Percentiles rank a stretch among this genome's conserved stretches.
These are phyloP conservation scores for Drosophila repleta DNA, from an alignment of 1,140 invertebrate genomes.

Conservation along the genomic window DNA sequence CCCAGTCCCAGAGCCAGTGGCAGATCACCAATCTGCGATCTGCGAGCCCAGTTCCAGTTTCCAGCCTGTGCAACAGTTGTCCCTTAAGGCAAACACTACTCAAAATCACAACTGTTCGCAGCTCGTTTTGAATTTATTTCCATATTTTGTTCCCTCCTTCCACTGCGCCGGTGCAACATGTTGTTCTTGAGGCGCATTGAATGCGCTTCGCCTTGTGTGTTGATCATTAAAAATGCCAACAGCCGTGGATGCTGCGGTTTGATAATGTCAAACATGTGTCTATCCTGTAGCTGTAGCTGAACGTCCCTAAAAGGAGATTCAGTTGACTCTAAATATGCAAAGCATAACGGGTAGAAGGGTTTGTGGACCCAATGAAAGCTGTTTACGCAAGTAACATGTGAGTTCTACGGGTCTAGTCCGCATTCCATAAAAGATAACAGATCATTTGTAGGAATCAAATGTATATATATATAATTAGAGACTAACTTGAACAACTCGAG, in stretches of 20 bases:
- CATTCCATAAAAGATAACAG: no score
- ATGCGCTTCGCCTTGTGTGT: slow-evolving; percentile 48
- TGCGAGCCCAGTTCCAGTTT: slow-evolving; percentile 29
- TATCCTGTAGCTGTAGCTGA: slow-evolving; percentile 26
- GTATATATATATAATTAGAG: no score
- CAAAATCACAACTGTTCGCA: slow-evolving; percentile 71
- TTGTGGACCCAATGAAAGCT: not conserved
- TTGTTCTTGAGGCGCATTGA: slow-evolving; percentile 17
- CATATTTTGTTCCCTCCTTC: slow-evolving; percentile 38
- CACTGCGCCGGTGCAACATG: slow-evolving; percentile 27
- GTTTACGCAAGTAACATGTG: no score
- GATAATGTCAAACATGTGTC: slow-evolving; percentile 80
- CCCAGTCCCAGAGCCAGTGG: slow-evolving; percentile 31
- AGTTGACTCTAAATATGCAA: slow-evolving; percentile 41
- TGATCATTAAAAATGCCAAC: slow-evolving; percentile 57
- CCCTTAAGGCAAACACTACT: slow-evolving; percentile 32
- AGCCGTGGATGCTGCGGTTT: slow-evolving; percentile 60
- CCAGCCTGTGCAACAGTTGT: slow-evolving; percentile 68
- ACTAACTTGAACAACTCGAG: no score
- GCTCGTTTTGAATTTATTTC: slow-evolving; percentile 69
- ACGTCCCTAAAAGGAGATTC: slow-evolving; percentile 49
- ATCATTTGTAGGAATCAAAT: no score
- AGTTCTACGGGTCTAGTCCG: no score
- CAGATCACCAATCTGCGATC: slow-evolving; percentile 9
- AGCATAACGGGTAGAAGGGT: slow-evolving; percentile 33